phyloP scores from a whole-genome alignment of 1,140 invertebrate species.

The Onthophagus taurus region DNA sequence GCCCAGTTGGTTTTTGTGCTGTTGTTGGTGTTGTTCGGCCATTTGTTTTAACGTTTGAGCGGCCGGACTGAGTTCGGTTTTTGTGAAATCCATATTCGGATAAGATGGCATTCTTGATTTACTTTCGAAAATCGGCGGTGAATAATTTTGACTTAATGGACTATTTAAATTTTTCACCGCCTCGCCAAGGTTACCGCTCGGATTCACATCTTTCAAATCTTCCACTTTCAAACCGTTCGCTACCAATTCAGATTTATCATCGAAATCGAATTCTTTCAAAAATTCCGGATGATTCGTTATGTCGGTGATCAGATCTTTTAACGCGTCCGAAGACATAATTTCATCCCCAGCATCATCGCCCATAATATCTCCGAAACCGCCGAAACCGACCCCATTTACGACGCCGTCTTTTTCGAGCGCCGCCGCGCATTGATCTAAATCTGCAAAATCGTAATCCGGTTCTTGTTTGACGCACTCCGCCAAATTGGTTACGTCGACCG shows the following conservation, averaged over 20 bases:
- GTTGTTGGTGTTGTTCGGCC: slow-evolving; percentile 93
- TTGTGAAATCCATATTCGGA: slow-evolving; percentile 43
- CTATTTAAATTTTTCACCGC: slow-evolving; percentile 24
- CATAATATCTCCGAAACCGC: slow-evolving; percentile 68
- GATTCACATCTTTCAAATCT: slow-evolving; percentile 34
- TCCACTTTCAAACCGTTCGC: slow-evolving; percentile 45
- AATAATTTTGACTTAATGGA: slow-evolving; percentile 39
- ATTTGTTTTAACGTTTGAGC: slow-evolving; percentile 91
- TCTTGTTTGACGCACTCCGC: slow-evolving; percentile 76
- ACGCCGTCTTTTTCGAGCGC: slow-evolving; percentile 71
- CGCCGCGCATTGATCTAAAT: slow-evolving; percentile 68
- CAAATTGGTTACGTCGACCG: slow-evolving; percentile 45
- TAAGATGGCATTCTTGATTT: slow-evolving; percentile 35
- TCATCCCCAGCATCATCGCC: slow-evolving; percentile 75
- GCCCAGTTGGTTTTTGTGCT: slow-evolving; percentile 51
- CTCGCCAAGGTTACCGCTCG: slow-evolving; percentile 16
- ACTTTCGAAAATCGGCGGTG: slow-evolving; percentile 39
- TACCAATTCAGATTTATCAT: slow-evolving; percentile 39
- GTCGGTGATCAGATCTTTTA: slow-evolving; percentile 83
- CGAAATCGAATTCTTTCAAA: slow-evolving; percentile 74
- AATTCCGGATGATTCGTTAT: slow-evolving; percentile 75
- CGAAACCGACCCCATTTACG: slow-evolving; percentile 62
- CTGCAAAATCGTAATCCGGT: slow-evolving; percentile 71
- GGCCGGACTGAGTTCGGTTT: slow-evolving; percentile 70
- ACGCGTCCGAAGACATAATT: slow-evolving; percentile 66